Evolutionary conservation across 2,888 invertebrate genomes (phyloP), one percentile per base, ranked within the genome.

Genomic region (Diloba caeruleocephala): DNA sequence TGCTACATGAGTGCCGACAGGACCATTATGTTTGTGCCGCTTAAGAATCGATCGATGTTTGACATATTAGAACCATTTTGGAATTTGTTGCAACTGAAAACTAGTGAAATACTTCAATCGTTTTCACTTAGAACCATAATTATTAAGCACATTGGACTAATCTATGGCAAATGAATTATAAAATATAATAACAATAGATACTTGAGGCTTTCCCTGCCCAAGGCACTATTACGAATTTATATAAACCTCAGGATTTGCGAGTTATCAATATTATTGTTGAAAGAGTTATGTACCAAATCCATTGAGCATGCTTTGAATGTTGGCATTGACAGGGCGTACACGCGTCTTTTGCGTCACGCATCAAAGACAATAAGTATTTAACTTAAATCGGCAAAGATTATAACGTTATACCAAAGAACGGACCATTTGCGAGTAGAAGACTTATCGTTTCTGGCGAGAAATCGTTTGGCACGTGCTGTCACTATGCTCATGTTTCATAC

Each of bases 361-460:
- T 19, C 26, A 54, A 42, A 52, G 42, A 55, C 60, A 60, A 57
- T 58, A 37, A 42, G 44, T 45, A 55, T 50, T 53, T 42, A 48
- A 54, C 49, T 53, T 50, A 33, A 59, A 62, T 57, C 44, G 19
- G 46, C 53, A 57, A 50, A 66, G 61, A 66, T 71, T 75, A 79
- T 65, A 64, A 60, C 63, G 41, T 69, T 61, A 70, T 49, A 53
- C 54, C 48, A 70, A 62, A 37, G 45, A 19, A 44, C 2, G 48
- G 59, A 51, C 57, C 63, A 65, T 60, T 67, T 56, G 53, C 51
- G 52, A 74, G 60, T 64, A 57, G 49, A 73, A 71, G 76, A 79
- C 69, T 71, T 76, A 79, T 82, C 43, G 75, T 69, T 81, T 74
- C 78, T 76, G 71, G 66, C 62, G 60, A 63, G 44, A 54, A 44